phyloP scores from a whole-genome alignment of 2,888 invertebrate species.

The Girardia tigrina region DNA sequence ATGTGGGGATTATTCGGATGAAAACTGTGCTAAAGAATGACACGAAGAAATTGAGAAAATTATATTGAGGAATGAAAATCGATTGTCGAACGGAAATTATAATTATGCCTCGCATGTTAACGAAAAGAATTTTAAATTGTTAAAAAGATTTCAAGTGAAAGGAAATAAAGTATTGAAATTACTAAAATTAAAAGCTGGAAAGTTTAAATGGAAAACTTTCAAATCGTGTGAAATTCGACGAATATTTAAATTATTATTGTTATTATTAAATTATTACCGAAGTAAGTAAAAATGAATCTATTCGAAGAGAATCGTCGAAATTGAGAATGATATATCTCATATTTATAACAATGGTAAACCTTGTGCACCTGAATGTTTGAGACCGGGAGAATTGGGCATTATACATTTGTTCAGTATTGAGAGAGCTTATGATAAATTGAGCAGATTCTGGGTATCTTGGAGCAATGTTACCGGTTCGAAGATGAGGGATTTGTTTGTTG shows the following conservation, averaged over 20 bases:
- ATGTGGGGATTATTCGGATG: no score
- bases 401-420: conserved; percentile 37
- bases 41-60: neutral
- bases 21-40: neutral
- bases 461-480: conserved; percentile 38
- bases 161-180: no score
- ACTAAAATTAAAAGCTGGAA: no score
- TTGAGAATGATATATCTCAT: neutral
- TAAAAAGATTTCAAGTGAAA: neutral
- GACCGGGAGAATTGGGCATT: conserved; percentile 13
- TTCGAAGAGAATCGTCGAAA: neutral
- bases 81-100: neutral
- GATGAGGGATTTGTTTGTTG: conserved; percentile 37
- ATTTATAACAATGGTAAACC: neutral
- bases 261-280: neutral
- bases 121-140: neutral
- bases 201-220: neutral
- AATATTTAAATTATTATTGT: neutral
- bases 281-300: neutral
- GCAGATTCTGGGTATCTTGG: conserved; percentile 39
- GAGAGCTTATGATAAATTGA: conserved; percentile 38
- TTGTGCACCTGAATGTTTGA: neutral
- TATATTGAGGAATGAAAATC: neutral
- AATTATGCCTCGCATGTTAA: neutral
- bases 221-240: neutral